Base-by-base conservation (phyloP, 23 tunicate genomes). In the Clavelina lepadiformis region DNA sequence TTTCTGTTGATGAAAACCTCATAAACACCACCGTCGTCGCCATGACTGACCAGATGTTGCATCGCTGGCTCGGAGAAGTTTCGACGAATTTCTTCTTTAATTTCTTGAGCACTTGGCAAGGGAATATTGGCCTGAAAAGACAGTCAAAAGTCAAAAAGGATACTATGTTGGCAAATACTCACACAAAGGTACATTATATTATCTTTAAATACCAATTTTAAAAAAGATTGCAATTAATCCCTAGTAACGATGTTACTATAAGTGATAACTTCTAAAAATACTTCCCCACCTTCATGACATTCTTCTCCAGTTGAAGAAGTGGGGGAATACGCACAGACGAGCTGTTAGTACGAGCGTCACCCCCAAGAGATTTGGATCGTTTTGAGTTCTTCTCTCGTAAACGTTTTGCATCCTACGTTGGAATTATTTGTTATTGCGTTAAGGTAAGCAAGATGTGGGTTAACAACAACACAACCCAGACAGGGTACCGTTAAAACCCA, bases 11-110 rank as follows among this genome's bases (percentile, higher is more conserved):
- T 79, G 76, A 70, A 82, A 15, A 87, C 96, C 61, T 87, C 91
- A 41, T 71, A 81, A 20, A 86, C 68, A 35, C 78, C 85, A 23
- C 78, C 75, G n/a, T 79, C 83, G 13, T 69, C 41, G 35, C 61
- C 60, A 69, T 80, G 80, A 5, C 73, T 77, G n/a, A n/a, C n/a
- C 46, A 88, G 60, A 7, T 49, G 62, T 0, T 58, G 41, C 97
- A 89, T 89, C 13, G 97, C 67, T 7, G 97, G 97, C 36, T 81
- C 88, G 7, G 89, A 81, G 36, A 89, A 89, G 54, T 89, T 89
- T 2, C 86, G 67, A 26, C 97, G 68, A 31, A 89, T 89, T 38
- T 75, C 79, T 1, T 81, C 88, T 38, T 88, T 80, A n/a, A 88
- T 29, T 11, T 88, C 87, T 11, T 52, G 77, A 18, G 69, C 77